Evolutionary conservation across 2,888 invertebrate species (phyloP), one percentile per base, ranked within the genome.

Genomic region (Luffia ferchaultella): DNA sequence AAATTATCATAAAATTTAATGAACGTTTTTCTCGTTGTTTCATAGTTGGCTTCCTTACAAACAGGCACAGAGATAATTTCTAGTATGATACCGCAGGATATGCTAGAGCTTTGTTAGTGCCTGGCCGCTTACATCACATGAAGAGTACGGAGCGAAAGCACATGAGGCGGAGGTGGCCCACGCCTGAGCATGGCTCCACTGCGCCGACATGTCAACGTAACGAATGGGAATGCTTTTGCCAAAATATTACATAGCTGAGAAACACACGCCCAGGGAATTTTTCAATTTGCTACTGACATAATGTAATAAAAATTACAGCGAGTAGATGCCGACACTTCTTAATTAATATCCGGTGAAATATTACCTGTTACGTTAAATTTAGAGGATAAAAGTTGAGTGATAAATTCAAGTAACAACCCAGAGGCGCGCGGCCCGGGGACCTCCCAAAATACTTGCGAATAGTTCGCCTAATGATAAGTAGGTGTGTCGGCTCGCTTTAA

Each of bases 261-360:
- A 79, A 82, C 80, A 80, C 76, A 80, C 78, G 77, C 79, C 73
- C 70, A 74, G 78, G 79, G 80, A 82, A 83, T 83, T 83, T 83
- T 83, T 82, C 80, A 83, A 83, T 82, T 83, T 80, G 78, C 78
- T 76, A 77, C 82, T 79, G 78, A 82, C 78, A 78, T 82, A 79
- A 80, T 79, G 77, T 80, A 76, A 82, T 83, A 80, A 83, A 80
- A 80, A 76, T 82, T 80, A 80, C 82, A 79, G 75, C 70, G 76
- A 72, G 69, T 74, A 76, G 70, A 79, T 76, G 77, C 76, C 67
- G 67, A 70, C 72, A 73, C 75, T 74, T 68, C 72, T 76, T 79
- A 83, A 83, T 83, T 83, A 83, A 82, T 83, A 82, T 80, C 75
- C 17, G 68, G 75, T 80, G 76, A 83, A 83, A 78, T 80, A 82